A percentile compares a stretch with the other conserved stretches of the same genome.
Evolutionary conservation across 2,797 vertebrate genomes (phyloP).

Genomic region (Mormyrus proboscirostris): DNA sequence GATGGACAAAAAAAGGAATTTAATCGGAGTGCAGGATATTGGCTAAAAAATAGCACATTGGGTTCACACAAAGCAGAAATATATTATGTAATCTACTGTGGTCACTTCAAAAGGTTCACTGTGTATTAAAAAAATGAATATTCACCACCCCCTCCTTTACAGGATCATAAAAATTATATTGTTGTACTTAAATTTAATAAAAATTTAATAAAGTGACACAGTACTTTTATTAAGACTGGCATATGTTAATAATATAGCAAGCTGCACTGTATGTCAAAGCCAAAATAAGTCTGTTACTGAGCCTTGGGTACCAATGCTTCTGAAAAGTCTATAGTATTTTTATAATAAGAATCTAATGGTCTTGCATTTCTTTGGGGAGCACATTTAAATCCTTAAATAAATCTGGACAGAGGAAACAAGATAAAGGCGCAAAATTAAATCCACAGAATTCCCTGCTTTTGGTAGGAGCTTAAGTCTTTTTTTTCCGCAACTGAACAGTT

Average conservation of each 20-base stretch:
- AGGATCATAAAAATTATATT: constrained; percentile 81
- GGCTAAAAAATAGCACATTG: constrained; percentile 40
- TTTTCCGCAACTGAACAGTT: neutral
- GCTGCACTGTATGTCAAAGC: constrained; percentile 49
- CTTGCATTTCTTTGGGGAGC: constrained; percentile 43
- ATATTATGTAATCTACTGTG: constrained; percentile 82
- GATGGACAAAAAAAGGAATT: neutral
- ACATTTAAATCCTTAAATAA: constrained; percentile 42
- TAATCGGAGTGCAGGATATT: constrained; percentile 39
- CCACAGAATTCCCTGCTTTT: neutral
- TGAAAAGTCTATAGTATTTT: constrained; percentile 70
- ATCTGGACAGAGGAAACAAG: neutral
- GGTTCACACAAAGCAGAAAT: constrained; percentile 73
- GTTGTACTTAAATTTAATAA: constrained; percentile 89
- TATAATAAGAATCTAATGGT: constrained; percentile 56
- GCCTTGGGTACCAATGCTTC: constrained; percentile 43
- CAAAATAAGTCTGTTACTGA: constrained; percentile 35
- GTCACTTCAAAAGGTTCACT: constrained; percentile 88
- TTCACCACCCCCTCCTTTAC: constrained; percentile 88
- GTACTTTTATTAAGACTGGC: constrained; percentile 87
- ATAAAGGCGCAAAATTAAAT: constrained; percentile 13
- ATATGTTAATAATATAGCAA: constrained; percentile 71
- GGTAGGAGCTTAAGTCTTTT: neutral
- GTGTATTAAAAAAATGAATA: constrained; percentile 86
- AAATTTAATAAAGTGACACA: constrained; percentile 81